Evolutionary conservation across 2,888 invertebrate species (phyloP).

Genomic region (Eurytoma adleriae): DNA sequence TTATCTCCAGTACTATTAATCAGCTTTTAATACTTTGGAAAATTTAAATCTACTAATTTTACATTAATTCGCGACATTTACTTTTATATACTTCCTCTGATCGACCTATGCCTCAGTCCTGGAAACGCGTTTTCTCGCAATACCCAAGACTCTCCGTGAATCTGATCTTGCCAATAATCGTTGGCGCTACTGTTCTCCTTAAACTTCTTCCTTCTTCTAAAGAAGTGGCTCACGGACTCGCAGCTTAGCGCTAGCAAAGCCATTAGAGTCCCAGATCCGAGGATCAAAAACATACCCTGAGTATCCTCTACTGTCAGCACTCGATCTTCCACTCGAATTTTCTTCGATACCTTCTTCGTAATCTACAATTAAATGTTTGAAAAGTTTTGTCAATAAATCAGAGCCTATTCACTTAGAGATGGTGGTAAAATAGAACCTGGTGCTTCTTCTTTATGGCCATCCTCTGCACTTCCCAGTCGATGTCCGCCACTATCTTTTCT

Average conservation of each 20-base stretch:
- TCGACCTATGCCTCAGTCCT: not conserved
- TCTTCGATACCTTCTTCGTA: slow-evolving; percentile 71
- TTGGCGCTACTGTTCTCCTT: not conserved
- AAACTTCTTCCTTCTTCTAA: slow-evolving; percentile 2
- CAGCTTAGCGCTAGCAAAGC: slow-evolving; percentile 70
- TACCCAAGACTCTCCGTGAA: slow-evolving; percentile 24
- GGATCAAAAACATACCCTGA: slow-evolving; percentile 88
- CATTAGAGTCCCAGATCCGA: slow-evolving; percentile 83
- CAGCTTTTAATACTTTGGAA: too few species aligned
- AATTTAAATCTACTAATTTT: too few species aligned
- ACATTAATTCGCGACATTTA: too few species aligned
- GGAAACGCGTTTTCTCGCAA: not conserved
- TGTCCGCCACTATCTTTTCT: slow-evolving; percentile 82
- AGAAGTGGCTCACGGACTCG: slow-evolving; percentile 6
- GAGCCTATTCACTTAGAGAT: not conserved
- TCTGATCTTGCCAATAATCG: not conserved
- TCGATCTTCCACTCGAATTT: slow-evolving; percentile 80
- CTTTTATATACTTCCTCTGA: slow-evolving; percentile 35
- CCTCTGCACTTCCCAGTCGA: slow-evolving; percentile 85
- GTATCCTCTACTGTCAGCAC: slow-evolving; percentile 88
- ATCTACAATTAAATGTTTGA: slow-evolving; percentile 73
- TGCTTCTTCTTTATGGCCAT: slow-evolving; percentile 80
- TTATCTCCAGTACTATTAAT: too few species aligned
- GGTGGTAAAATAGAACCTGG: slow-evolving; percentile 76
- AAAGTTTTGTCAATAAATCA: not conserved